These are phyloP conservation scores for Unio delphinus DNA, from an alignment of 2,888 invertebrate species.

Conservation along the genomic window DNA sequence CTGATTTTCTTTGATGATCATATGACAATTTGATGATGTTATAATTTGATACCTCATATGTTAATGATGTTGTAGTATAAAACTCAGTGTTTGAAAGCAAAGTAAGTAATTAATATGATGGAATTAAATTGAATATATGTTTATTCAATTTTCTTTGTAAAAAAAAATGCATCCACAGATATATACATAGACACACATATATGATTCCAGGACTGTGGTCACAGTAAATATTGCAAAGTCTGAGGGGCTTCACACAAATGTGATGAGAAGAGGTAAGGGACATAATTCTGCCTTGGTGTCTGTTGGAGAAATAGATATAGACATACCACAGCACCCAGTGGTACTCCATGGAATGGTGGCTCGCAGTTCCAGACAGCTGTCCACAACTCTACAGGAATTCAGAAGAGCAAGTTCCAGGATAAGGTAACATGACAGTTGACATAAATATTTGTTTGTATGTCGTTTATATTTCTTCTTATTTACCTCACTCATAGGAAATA, in stretches of 20 bases:
- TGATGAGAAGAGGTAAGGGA: conserved; percentile 79
- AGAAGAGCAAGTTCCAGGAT: conserved; percentile 59
- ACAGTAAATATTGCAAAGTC: conserved; percentile 93
- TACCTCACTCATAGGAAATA: too few relatives aligned
- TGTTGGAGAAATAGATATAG: conserved; percentile 91
- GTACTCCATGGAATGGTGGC: conserved; percentile 97
- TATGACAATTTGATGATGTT: too few relatives aligned
- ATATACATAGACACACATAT: not conserved
- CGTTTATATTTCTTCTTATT: not conserved
- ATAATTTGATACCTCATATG: too few relatives aligned
- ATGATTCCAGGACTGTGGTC: conserved; percentile 84
- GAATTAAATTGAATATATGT: too few relatives aligned
- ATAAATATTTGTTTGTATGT: not conserved
- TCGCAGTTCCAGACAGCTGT: conserved; percentile 91
- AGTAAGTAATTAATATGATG: too few relatives aligned
- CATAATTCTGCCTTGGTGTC: conserved; percentile 87
- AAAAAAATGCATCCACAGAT: too few relatives aligned
- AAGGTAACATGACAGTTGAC: conserved; percentile 33
- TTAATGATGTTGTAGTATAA: too few relatives aligned
- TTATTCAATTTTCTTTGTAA: too few relatives aligned
- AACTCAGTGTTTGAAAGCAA: too few relatives aligned
- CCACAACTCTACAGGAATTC: conserved; percentile 87
- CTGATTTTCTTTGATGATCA: too few relatives aligned
- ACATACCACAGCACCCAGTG: conserved; percentile 98
- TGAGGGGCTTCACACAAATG: conserved; percentile 91